Evolutionary conservation across 2,888 invertebrate genomes (phyloP).

Genomic region (Tethea ocularis): DNA sequence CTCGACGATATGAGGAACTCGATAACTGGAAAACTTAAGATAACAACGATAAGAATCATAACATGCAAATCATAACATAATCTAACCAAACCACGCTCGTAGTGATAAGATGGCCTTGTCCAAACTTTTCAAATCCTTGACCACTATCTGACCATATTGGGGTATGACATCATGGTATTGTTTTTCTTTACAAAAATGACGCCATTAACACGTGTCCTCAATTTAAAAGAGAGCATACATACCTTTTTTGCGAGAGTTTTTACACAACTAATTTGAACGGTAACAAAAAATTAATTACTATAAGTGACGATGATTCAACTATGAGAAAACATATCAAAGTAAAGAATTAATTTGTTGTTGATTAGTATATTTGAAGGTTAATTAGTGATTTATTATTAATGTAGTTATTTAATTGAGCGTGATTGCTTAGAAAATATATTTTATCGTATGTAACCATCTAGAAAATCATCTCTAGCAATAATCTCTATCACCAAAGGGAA

Average conservation of each 20-base stretch:
- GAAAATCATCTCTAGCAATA: too few relatives aligned
- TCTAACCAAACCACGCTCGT: not conserved
- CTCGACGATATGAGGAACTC: too few relatives aligned
- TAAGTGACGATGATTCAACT: slow-evolving; percentile 24
- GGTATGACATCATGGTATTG: slow-evolving; percentile 64
- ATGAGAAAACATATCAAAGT: slow-evolving; percentile 24
- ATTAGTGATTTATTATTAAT: not conserved
- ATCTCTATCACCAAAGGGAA: too few relatives aligned
- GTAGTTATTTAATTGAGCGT: too few relatives aligned
- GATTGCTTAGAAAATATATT: too few relatives aligned
- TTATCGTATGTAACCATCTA: too few relatives aligned
- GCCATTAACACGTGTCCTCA: slow-evolving; percentile 63
- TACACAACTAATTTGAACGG: slow-evolving; percentile 35
- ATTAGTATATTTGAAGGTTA: not conserved
- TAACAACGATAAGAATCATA: not conserved
- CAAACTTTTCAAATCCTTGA: slow-evolving; percentile 27
- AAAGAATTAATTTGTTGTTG: not conserved
- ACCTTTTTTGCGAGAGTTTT: slow-evolving; percentile 44
- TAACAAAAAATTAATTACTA: slow-evolving; percentile 38
- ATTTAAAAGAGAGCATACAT: slow-evolving; percentile 65
- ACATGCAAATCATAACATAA: not conserved
- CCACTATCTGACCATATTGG: slow-evolving; percentile 39
- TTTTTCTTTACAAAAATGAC: slow-evolving; percentile 65
- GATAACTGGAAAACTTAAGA: not conserved
- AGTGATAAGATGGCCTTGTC: slow-evolving; percentile 14